These are phyloP conservation scores for Chymomyza costata DNA, from an alignment of 1,140 invertebrate genomes.

Conservation along the genomic window DNA sequence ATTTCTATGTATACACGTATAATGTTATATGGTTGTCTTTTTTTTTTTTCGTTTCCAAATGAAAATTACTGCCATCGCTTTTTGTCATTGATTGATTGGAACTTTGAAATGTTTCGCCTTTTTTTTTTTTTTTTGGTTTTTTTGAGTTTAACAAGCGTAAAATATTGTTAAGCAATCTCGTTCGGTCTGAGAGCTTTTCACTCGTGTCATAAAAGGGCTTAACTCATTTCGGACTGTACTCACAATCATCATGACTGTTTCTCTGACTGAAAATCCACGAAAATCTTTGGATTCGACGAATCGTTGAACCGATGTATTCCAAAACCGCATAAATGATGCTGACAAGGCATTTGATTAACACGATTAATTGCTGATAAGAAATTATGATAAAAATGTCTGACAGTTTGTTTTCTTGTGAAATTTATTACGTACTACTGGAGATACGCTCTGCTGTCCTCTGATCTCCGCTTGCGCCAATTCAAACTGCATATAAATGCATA, in stretches of 20 bases:
- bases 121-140: too few species aligned
- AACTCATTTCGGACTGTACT: too few species aligned
- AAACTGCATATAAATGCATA: slow-evolving; percentile 27
- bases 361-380: slow-evolving; percentile 72
- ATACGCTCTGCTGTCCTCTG: slow-evolving; percentile 31
- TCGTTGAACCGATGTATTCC: too few species aligned
- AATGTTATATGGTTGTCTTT: slow-evolving; percentile 60
- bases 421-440: slow-evolving; percentile 41
- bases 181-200: slow-evolving; percentile 48
- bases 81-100: slow-evolving; percentile 67
- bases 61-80: slow-evolving; percentile 33
- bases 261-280: too few species aligned
- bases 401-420: slow-evolving; percentile 51
- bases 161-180: not conserved
- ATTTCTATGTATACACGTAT: slow-evolving; percentile 44
- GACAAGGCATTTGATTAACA: slow-evolving; percentile 73
- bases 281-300: too few species aligned
- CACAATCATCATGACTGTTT: too few species aligned
- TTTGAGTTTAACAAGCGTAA: slow-evolving; percentile 26
- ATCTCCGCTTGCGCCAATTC: not conserved
- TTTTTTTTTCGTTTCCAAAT: slow-evolving; percentile 44
- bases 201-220: slow-evolving; percentile 27
- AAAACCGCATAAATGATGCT: slow-evolving; percentile 66
- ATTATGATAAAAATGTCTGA: slow-evolving; percentile 71
- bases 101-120: slow-evolving; percentile 28